These are phyloP conservation scores for Theretra japonica DNA, from an alignment of 2,888 invertebrate genomes.

Conservation along the genomic window DNA sequence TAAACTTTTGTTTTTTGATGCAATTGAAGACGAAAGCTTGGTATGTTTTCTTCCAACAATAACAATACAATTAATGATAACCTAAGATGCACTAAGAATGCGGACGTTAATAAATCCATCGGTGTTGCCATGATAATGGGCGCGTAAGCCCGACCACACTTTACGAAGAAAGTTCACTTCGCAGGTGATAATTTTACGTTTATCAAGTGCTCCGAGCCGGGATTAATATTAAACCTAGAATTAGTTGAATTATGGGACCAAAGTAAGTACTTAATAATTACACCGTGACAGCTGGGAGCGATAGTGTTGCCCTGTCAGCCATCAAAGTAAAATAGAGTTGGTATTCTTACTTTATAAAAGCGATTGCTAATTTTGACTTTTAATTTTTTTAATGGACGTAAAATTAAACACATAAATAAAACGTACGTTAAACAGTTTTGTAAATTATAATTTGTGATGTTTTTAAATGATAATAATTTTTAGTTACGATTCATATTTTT, in stretches of 20 bases:
- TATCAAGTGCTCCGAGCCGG: neutral
- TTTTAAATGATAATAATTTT: too few species aligned
- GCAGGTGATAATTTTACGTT: constrained; percentile 20
- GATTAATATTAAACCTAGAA: constrained; percentile 8
- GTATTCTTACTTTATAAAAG: neutral
- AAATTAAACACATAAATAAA: too few species aligned
- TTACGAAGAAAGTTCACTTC: constrained; percentile 4
- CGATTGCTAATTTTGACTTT: neutral
- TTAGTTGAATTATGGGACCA: constrained; percentile 15
- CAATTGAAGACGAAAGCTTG: too few species aligned
- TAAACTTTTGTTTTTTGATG: too few species aligned
- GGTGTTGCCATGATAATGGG: constrained; percentile 16
- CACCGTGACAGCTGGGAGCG: neutral
- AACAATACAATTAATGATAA: constrained; percentile 11
- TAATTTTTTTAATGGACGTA: neutral
- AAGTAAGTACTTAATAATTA: constrained; percentile 16
- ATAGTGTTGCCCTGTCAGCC: neutral
- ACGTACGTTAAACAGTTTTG: too few species aligned
- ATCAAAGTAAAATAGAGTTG: neutral
- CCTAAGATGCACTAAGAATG: neutral
- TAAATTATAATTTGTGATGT: too few species aligned
- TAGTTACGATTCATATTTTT: too few species aligned
- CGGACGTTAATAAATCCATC: constrained; percentile 21
- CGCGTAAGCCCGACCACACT: neutral
- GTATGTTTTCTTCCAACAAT: neutral